A percentile compares a stretch with the other conserved stretches of the same genome.
Evolutionary conservation across 1,140 invertebrate species (phyloP).

Genomic region (Drepana arcuata): DNA sequence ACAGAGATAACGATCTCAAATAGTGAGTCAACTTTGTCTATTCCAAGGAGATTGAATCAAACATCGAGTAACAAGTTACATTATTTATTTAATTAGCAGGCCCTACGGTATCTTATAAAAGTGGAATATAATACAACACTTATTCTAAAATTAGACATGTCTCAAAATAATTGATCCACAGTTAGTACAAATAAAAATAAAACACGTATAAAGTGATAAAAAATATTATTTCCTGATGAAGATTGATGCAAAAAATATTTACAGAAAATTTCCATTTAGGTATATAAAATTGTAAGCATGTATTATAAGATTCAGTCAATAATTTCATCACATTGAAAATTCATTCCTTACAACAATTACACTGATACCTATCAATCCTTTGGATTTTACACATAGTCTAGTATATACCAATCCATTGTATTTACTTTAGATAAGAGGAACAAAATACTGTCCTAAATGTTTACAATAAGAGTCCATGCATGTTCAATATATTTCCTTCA

Average conservation of each 20-base stretch:
- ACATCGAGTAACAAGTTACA: conserved; percentile 25
- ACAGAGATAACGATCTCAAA: no score
- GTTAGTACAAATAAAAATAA: conserved; percentile 40
- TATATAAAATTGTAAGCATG: conserved; percentile 34
- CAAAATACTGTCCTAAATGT: no score
- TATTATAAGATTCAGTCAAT: conserved; percentile 44
- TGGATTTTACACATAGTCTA: conserved; percentile 40
- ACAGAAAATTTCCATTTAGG: conserved; percentile 34
- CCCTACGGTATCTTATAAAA: conserved; percentile 24
- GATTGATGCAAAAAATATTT: conserved; percentile 47
- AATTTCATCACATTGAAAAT: conserved; percentile 54
- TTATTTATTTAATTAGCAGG: conserved; percentile 28
- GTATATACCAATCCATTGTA: no score
- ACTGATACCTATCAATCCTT: conserved; percentile 34
- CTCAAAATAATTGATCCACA: conserved; percentile 53
- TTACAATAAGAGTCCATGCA: no score
- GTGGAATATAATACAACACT: conserved; percentile 57
- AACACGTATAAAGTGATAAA: no score
- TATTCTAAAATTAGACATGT: conserved; percentile 50
- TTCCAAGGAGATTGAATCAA: background rate
- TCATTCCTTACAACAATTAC: conserved; percentile 25
- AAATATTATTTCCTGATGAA: no score
- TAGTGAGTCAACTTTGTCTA: no score
- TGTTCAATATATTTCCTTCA: no score
- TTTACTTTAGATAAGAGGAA: no score